Evolutionary conservation across 2,797 vertebrate genomes (phyloP).

Genomic region (Coreius guichenoti): DNA sequence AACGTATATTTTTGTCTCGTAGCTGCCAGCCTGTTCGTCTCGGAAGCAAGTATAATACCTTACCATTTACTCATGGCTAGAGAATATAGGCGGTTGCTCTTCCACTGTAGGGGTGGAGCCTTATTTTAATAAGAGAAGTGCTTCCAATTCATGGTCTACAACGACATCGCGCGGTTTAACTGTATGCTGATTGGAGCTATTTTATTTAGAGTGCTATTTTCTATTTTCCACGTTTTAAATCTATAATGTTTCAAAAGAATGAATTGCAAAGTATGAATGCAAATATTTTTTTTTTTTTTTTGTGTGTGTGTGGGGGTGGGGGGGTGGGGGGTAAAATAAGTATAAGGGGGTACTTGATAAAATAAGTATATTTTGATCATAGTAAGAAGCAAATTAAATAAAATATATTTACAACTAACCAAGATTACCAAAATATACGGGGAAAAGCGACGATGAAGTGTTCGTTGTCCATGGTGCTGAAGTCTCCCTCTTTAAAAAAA

Average conservation of each 20-base stretch:
- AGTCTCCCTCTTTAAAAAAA: background rate
- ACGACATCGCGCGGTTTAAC: slow-evolving; percentile 70
- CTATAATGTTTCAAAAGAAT: background rate
- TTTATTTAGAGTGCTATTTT: background rate
- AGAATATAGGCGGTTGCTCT: background rate
- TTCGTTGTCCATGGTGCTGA: slow-evolving; percentile 26
- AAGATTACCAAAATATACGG: background rate
- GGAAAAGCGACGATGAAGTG: background rate
- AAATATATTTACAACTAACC: background rate
- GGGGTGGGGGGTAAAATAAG: too few relatives aligned
- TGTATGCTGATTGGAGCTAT: background rate
- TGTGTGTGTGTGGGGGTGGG: too few relatives aligned
- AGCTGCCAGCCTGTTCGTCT: background rate
- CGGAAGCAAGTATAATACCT: slow-evolving; percentile 15
- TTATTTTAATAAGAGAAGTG: background rate
- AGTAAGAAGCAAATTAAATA: background rate
- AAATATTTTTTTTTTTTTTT: too few relatives aligned
- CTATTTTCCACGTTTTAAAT: background rate
- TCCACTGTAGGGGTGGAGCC: slow-evolving; percentile 61
- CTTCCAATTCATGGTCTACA: slow-evolving; percentile 65
- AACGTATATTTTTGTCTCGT: background rate
- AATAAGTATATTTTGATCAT: background rate
- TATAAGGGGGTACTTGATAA: too few relatives aligned
- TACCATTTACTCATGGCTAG: background rate
- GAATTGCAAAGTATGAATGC: background rate